These are phyloP conservation scores for Chaetophractus vellerosus DNA, from an alignment of 2,797 vertebrate species.

Conservation along the genomic window DNA sequence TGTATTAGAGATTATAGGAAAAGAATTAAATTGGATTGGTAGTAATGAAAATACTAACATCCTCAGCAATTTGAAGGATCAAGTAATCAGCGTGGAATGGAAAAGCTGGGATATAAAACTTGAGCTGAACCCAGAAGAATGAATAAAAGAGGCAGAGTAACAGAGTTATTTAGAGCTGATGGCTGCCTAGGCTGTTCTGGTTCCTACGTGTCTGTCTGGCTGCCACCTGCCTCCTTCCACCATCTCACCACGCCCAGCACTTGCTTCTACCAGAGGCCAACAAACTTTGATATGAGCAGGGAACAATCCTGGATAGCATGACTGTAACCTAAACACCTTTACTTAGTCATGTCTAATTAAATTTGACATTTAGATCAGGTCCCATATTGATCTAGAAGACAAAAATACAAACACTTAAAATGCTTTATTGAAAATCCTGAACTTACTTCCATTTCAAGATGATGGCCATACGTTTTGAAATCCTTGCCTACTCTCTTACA, in stretches of 20 bases:
- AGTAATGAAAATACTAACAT: neutral
- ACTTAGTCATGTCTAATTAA: conserved; percentile 32
- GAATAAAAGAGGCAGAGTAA: neutral
- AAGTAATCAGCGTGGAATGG: neutral
- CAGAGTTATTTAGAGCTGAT: neutral
- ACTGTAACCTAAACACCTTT: neutral
- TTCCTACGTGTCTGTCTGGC: neutral
- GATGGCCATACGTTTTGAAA: neutral
- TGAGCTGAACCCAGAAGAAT: neutral
- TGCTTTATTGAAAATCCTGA: neutral
- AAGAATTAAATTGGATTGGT: neutral
- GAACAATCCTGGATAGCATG: neutral
- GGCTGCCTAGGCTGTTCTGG: neutral
- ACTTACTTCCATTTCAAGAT: neutral
- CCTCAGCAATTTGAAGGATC: neutral
- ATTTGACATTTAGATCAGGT: neutral
- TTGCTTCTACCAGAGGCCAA: neutral
- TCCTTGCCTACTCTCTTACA: neutral
- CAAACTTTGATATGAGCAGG: neutral
- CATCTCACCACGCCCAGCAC: neutral
- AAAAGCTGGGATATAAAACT: conserved; percentile 36
- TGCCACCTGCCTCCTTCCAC: neutral
- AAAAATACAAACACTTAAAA: neutral
- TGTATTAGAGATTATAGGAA: neutral
- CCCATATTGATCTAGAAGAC: neutral